Conservation (phyloP, 1,140 invertebrate genomes). For the Tetragonula clypearis region DNA sequence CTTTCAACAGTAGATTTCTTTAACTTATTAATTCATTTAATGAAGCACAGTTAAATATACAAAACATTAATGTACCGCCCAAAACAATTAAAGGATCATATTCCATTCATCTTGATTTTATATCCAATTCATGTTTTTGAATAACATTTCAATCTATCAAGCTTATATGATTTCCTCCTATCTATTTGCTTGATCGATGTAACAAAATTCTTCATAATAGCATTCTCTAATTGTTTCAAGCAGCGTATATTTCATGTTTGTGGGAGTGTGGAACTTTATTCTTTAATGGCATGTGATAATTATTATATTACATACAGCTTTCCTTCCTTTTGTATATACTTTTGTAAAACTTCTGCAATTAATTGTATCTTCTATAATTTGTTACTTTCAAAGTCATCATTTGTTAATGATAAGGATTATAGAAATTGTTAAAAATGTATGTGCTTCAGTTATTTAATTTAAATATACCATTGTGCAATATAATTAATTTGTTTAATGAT, state of each 20-base stretch:
- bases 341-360: conserved; percentile 30
- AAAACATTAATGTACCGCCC: neutral
- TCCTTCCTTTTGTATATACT: conserved; percentile 24
- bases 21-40: conserved; percentile 5
- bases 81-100: neutral
- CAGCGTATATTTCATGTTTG: neutral
- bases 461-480: conserved; percentile 7
- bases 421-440: conserved; percentile 7
- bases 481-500: conserved; percentile 24
- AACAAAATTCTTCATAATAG: neutral
- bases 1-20: neutral
- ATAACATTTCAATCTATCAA: neutral
- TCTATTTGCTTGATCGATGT: neutral
- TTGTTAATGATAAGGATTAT: neutral
- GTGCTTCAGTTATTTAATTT: conserved; percentile 17
- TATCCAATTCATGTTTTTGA: neutral
- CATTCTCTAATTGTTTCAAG: neutral
- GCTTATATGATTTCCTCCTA: neutral
- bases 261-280: neutral
- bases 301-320: neutral
- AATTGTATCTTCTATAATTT: conserved; percentile 10
- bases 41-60: conserved; percentile 16
- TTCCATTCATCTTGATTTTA: neutral
- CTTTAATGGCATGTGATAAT: conserved; percentile 10
- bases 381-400: neutral